Percentiles rank a stretch among this genome's conserved stretches.
phyloP scores from a whole-genome alignment of 1,140 invertebrate species.

The Papilio glaucus region DNA sequence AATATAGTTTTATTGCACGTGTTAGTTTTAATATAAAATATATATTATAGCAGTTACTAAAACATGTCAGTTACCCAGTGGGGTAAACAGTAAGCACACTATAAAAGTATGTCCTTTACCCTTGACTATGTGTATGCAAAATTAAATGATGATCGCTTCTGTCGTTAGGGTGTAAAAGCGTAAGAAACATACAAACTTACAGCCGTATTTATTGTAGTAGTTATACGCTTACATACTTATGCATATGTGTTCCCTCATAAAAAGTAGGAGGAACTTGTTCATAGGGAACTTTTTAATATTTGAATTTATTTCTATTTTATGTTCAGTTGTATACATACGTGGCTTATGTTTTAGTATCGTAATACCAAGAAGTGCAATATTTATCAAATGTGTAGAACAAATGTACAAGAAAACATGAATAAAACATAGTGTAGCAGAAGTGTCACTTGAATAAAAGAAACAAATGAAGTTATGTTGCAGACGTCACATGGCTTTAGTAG shows the following conservation, averaged over 20 bases:
- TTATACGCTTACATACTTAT: no score
- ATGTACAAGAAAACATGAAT: slow-evolving; percentile 8
- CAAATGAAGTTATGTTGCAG: neutral
- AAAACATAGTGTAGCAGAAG: neutral
- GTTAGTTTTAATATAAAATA: neutral
- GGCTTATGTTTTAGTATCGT: neutral
- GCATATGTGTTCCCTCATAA: no score
- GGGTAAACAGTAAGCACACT: no score
- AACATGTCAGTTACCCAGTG: no score
- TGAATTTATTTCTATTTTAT: neutral
- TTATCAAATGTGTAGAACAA: slow-evolving; percentile 13
- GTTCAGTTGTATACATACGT: neutral
- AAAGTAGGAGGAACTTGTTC: no score
- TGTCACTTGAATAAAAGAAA: slow-evolving; percentile 22
- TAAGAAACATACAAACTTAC: no score
- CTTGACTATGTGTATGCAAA: no score
- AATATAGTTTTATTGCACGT: neutral
- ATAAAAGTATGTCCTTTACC: no score
- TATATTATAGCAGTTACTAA: neutral
- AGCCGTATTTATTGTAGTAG: no score
- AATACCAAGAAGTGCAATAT: neutral
- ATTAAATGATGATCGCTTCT: no score
- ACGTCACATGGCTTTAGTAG: neutral
- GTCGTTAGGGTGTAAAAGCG: no score
- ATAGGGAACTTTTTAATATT: neutral